These are phyloP conservation scores for Lobophora halterata DNA, from an alignment of 2,888 invertebrate genomes.

Conservation along the genomic window DNA sequence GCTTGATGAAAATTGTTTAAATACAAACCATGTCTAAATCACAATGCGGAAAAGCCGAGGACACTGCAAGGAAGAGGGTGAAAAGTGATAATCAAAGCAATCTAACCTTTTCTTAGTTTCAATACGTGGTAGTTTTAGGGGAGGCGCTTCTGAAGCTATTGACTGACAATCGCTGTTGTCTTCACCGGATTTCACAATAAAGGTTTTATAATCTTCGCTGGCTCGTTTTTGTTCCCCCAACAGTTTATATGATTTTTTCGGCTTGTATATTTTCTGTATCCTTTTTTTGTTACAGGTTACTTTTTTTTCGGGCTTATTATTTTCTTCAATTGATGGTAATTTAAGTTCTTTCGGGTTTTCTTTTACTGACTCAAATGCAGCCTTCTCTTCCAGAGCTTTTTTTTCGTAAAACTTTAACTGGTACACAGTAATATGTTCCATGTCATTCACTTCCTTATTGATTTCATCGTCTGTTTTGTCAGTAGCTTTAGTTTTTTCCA, in stretches of 20 bases:
- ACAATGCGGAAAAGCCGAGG: conserved; percentile 5
- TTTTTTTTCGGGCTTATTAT: conserved; percentile 51
- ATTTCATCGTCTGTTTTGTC: conserved; percentile 31
- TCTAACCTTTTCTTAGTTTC: conserved; percentile 65
- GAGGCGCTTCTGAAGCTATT: conserved; percentile 60
- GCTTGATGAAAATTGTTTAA: conserved; percentile 3
- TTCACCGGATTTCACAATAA: conserved; percentile 51
- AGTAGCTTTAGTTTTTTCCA: conserved; percentile 30
- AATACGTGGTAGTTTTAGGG: conserved; percentile 70
- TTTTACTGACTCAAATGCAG: conserved; percentile 3
- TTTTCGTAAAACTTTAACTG: conserved; percentile 54
- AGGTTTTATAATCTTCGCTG: conserved; percentile 57
- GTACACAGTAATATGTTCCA: conserved; percentile 71
- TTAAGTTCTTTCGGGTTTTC: conserved; percentile 39
- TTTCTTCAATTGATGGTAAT: conserved; percentile 61
- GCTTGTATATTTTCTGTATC: conserved; percentile 51
- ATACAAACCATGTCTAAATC: neutral
- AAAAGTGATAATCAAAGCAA: conserved; percentile 33
- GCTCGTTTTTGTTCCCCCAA: conserved; percentile 54
- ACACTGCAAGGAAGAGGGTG: conserved; percentile 1
- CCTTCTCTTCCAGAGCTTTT: conserved; percentile 25
- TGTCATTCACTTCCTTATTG: conserved; percentile 51
- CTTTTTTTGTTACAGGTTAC: conserved; percentile 47
- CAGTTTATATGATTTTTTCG: conserved; percentile 53
- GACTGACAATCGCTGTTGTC: conserved; percentile 60